A percentile compares a stretch with the other conserved stretches of the same genome.
Conservation (phyloP, 2,888 invertebrate species). For the Ectemnius lituratus region DNA sequence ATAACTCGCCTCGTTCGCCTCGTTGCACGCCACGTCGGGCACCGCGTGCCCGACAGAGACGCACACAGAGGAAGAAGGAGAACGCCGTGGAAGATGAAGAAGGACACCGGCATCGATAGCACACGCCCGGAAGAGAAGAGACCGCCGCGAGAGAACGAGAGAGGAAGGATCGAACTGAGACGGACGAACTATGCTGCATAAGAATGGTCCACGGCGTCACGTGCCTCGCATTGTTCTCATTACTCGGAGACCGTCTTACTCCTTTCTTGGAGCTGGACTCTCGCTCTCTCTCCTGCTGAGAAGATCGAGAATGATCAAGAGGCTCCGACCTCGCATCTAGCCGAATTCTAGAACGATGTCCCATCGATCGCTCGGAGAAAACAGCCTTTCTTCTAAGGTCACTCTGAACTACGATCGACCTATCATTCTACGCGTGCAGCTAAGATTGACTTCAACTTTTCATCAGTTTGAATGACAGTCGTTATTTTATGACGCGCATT, state of each 20-base stretch:
- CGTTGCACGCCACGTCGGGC: constrained; percentile 33
- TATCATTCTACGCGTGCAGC: no score
- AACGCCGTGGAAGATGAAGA: neutral
- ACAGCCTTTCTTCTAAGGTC: constrained; percentile 11
- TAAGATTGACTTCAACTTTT: neutral
- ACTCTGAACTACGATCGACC: neutral
- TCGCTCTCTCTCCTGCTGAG: constrained; percentile 40
- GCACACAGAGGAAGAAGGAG: constrained; percentile 1
- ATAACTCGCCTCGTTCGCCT: constrained; percentile 57
- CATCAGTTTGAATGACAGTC: constrained; percentile 9
- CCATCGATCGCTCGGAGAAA: constrained; percentile 29
- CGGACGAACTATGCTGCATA: constrained; percentile 55
- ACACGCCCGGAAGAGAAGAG: constrained; percentile 52
- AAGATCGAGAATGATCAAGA: constrained; percentile 60
- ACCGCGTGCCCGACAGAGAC: constrained; percentile 17
- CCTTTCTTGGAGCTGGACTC: constrained; percentile 1
- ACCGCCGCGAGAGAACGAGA: constrained; percentile 10
- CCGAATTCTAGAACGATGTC: constrained; percentile 51
- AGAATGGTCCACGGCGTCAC: constrained; percentile 73
- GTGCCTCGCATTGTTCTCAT: constrained; percentile 76
- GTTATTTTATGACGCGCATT: neutral
- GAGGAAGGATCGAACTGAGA: constrained; percentile 8
- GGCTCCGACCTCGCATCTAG: constrained; percentile 25
- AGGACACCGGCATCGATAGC: constrained; percentile 22
- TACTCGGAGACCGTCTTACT: constrained; percentile 60